Conservation (phyloP, 1,140 invertebrate species). For the Lepidostoma basale region DNA sequence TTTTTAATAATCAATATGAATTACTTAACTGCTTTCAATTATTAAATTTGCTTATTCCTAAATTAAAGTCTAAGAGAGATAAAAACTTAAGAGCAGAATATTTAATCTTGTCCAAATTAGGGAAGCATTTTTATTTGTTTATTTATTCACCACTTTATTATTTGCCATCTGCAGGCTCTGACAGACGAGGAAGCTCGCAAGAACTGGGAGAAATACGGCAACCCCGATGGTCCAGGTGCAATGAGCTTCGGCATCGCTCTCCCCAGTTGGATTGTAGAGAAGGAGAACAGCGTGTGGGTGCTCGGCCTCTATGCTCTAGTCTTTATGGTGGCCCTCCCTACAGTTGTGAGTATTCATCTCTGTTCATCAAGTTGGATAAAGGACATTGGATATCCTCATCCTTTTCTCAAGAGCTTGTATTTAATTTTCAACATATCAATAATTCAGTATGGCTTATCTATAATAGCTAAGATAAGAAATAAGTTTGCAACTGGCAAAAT, state of each 20-base stretch:
- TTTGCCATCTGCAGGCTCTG: constrained; percentile 66
- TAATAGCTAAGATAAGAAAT: too few relatives aligned
- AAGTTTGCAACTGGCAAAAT: too few relatives aligned
- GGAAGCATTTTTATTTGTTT: background rate
- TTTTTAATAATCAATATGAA: background rate
- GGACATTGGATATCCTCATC: too few relatives aligned
- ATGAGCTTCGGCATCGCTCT: constrained; percentile 99
- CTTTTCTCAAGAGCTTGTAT: too few relatives aligned
- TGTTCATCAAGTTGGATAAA: too few relatives aligned
- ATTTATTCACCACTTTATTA: constrained; percentile 19
- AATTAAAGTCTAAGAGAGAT: too few relatives aligned
- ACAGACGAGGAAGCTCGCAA: constrained; percentile 96
- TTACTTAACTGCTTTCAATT: background rate
- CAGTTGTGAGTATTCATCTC: constrained; percentile 68
- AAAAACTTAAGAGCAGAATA: too few relatives aligned
- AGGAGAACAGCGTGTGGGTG: constrained; percentile 98
- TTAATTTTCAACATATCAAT: too few relatives aligned
- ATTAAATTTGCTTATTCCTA: background rate
- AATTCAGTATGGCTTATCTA: too few relatives aligned
- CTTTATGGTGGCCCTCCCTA: constrained; percentile 97
- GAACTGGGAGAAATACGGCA: constrained; percentile 99
- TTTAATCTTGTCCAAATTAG: too few relatives aligned
- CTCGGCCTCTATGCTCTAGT: constrained; percentile 93
- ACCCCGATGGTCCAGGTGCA: constrained; percentile 98
- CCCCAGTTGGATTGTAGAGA: constrained; percentile 99